Evolutionary conservation across 2,113 vertebrate genomes (phyloP).

Genomic region (Oryzias celebensis): DNA sequence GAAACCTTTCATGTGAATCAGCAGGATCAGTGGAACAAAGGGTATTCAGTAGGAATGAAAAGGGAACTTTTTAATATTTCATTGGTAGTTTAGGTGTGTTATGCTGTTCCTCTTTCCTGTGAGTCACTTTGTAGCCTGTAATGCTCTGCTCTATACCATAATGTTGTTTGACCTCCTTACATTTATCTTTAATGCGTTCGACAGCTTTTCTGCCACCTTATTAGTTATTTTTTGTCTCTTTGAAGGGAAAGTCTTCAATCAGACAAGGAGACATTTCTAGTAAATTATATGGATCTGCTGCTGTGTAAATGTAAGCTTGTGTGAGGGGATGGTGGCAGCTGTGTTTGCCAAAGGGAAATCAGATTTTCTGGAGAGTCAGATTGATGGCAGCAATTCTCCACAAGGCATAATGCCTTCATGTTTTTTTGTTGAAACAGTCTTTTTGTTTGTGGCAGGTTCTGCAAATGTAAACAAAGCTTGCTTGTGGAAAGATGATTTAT

Average conservation of each 20-base stretch:
- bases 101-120: neutral
- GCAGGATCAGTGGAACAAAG: neutral
- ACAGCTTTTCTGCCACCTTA: constrained; percentile 1
- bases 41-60: neutral
- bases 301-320: neutral
- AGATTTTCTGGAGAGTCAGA: constrained; percentile 36
- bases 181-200: neutral
- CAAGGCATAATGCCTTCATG: constrained; percentile 9
- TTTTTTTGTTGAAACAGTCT: neutral
- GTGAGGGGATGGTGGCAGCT: constrained; percentile 14
- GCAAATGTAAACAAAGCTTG: constrained; percentile 28
- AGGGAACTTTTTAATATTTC: neutral
- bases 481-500: constrained; percentile 13
- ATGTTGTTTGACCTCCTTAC: constrained; percentile 5
- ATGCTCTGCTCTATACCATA: constrained; percentile 2
- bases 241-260: constrained; percentile 1
- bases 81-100: neutral
- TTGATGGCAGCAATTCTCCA: constrained; percentile 37
- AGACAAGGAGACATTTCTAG: neutral
- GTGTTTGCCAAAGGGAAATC: constrained; percentile 12
- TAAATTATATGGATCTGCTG: constrained; percentile 20
- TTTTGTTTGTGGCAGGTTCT: neutral
- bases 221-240: constrained; percentile 2
- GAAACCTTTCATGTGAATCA: constrained; percentile 17
- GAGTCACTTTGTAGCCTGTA: neutral